These are phyloP conservation scores for Beaufortia kweichowensis DNA, from an alignment of 2,113 vertebrate genomes.

Conservation along the genomic window DNA sequence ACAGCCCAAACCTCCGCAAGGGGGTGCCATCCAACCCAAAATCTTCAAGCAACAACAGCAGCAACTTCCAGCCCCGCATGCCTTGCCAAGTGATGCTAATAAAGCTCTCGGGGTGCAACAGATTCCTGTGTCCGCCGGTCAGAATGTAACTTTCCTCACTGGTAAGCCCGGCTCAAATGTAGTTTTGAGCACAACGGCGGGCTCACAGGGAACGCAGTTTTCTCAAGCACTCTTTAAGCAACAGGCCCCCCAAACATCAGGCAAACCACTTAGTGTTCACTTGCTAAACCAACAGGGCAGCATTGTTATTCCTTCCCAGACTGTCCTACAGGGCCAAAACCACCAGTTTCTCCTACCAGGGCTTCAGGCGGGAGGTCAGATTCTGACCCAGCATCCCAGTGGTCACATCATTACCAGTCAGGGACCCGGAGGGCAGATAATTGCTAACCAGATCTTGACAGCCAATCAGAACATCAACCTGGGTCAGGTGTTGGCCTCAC, in stretches of 20 bases:
- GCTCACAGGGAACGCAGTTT: slow-evolving; percentile 76
- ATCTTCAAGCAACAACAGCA: slow-evolving; percentile 77
- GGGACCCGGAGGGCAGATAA: slow-evolving; percentile 82
- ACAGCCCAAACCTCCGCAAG: slow-evolving; percentile 88
- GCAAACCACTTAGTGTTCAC: slow-evolving; percentile 91
- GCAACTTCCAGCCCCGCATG: slow-evolving; percentile 70
- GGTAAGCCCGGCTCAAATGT: slow-evolving; percentile 86
- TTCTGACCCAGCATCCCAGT: slow-evolving; percentile 81
- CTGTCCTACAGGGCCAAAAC: slow-evolving; percentile 84
- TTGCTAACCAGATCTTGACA: slow-evolving; percentile 89
- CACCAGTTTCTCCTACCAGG: slow-evolving; percentile 91
- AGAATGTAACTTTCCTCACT: slow-evolving; percentile 89
- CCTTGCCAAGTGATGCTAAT: slow-evolving; percentile 82
- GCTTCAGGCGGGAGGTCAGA: slow-evolving; percentile 84
- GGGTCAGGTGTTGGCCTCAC: slow-evolving; percentile 84
- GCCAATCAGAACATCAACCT: slow-evolving; percentile 93
- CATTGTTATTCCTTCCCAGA: slow-evolving; percentile 92
- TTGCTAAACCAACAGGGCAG: slow-evolving; percentile 90
- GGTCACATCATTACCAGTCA: slow-evolving; percentile 86
- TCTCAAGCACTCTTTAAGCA: slow-evolving; percentile 82
- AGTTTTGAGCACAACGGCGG: slow-evolving; percentile 80
- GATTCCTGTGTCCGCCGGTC: slow-evolving; percentile 76
- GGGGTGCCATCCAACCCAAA: slow-evolving; percentile 86
- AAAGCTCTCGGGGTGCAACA: slow-evolving; percentile 81
- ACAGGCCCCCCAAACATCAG: slow-evolving; percentile 75